Base-by-base conservation (phyloP, 2,797 vertebrate genomes). In the Champsocephalus gunnari region DNA sequence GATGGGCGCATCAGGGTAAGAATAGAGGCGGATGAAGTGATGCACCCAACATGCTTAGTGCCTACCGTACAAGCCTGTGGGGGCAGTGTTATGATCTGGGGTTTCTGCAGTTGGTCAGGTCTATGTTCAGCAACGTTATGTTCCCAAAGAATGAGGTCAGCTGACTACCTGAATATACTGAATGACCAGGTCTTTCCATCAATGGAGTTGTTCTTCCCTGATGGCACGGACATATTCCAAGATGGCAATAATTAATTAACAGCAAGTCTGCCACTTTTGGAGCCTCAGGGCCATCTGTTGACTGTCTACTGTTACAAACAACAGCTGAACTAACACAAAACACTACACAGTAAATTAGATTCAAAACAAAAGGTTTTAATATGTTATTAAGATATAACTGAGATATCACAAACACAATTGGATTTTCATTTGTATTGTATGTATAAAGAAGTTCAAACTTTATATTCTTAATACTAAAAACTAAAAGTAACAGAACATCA, bases 371-470 rank as follows among this genome's bases (percentile, higher is more conserved):
- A 48, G 65, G 44, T 78, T 28, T 53, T 16, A 19, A 43, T 44
- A 16, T 19, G 5, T 38, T 65, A 0, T 14, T 24, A 8, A 53
- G 21, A 48, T 3, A 13, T 12, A 14, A 44, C 1, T 54, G 19
- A 74, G 53, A 71, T 13, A 75, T 3, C n/a, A 80, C 28, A 72
- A 12, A 60, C 45, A 60, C 7, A 1, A 12, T 45, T 7, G 59
- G 12, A 41, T 63, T 77, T 82, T 74, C 11, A 56, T 49, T 51
- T 32, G 79, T 49, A 72, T 62, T 83, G 57, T 9, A 63, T 73
- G 73, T 79, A 77, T 73, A 71, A 12, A 64, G 47, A 78, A 57
- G 74, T 72, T 55, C 6, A 66, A 60, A 66, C 11, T 56, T 76
- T 62, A 4, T 68, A 12, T 17, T 24, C 54, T 55, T 14, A 63